These are phyloP conservation scores for Apogon talboti DNA, from an alignment of 2,797 vertebrate genomes.

Conservation along the genomic window DNA sequence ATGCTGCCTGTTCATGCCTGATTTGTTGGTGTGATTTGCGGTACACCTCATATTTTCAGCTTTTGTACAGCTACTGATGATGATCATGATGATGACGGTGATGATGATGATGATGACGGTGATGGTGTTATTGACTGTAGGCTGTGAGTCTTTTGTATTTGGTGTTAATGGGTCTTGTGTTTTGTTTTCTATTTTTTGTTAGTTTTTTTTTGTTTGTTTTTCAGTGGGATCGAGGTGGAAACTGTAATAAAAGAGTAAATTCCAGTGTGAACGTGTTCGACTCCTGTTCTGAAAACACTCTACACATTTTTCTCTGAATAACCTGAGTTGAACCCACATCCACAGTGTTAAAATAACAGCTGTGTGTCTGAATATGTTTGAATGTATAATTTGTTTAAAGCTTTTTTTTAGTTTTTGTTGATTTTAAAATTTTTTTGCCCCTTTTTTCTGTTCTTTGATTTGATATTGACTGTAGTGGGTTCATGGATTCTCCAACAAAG, in stretches of 20 bases:
- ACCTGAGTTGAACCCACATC: constrained; percentile 17
- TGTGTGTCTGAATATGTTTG: constrained; percentile 43
- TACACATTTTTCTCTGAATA: constrained; percentile 9
- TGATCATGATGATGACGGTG: neutral
- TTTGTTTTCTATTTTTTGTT: constrained; percentile 19
- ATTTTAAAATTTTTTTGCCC: constrained; percentile 19
- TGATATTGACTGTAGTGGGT: constrained; percentile 69
- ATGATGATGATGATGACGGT: constrained; percentile 1
- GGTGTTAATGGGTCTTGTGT: constrained; percentile 36
- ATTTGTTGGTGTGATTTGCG: constrained; percentile 18
- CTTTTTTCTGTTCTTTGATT: constrained; percentile 9
- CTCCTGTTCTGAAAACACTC: constrained; percentile 55
- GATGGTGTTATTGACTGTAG: constrained; percentile 22
- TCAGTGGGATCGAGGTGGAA: constrained; percentile 20
- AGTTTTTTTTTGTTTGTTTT: constrained; percentile 43
- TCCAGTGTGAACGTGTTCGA: constrained; percentile 21
- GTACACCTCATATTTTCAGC: constrained; percentile 11
- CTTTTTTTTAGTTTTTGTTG: neutral
- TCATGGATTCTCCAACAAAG: constrained; percentile 54
- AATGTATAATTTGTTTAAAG: constrained; percentile 56
- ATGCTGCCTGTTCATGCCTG: constrained; percentile 43
- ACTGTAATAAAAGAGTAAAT: constrained; percentile 29
- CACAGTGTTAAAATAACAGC: constrained; percentile 63
- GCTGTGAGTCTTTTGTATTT: constrained; percentile 10
- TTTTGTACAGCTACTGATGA: constrained; percentile 29